phyloP scores from a whole-genome alignment of 2,888 invertebrate species.

The Nesidiocoris tenuis region DNA sequence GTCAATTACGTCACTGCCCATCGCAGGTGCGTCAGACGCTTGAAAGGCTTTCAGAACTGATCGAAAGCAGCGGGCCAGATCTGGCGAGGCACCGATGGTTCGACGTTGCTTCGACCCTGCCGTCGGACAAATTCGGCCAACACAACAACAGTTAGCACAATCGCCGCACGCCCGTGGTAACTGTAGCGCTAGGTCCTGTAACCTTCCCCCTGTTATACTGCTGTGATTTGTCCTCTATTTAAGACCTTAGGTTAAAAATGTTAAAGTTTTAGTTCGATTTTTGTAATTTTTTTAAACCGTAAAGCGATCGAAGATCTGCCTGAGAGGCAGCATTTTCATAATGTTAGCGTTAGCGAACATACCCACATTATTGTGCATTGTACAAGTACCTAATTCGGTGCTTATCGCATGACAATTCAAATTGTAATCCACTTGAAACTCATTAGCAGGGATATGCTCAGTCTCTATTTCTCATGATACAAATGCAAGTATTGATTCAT shows the following conservation, averaged over 20 bases:
- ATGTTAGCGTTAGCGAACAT: not conserved
- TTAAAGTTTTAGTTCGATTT: not conserved
- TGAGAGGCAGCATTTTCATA: not conserved
- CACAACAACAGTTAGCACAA: constrained; percentile 47
- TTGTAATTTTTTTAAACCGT: not conserved
- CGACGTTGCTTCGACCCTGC: not conserved
- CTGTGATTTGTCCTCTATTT: constrained; percentile 34
- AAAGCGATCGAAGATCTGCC: not conserved
- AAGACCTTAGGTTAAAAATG: not conserved
- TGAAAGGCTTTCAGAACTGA: constrained; percentile 72
- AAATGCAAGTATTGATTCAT: too few species aligned
- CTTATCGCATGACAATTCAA: not conserved
- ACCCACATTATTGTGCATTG: not conserved
- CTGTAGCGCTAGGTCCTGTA: not conserved
- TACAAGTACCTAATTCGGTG: not conserved
- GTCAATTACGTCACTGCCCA: too few species aligned
- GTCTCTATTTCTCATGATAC: too few species aligned
- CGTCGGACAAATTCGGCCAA: constrained; percentile 37
- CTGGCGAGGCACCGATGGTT: constrained; percentile 37
- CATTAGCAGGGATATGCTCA: too few species aligned
- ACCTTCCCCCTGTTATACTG: constrained; percentile 15
- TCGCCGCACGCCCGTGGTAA: constrained; percentile 31
- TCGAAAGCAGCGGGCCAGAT: constrained; percentile 50
- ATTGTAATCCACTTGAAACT: too few species aligned
- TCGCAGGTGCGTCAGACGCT: constrained; percentile 77